Evolutionary conservation across 1,140 invertebrate genomes (phyloP).

Genomic region (Drosophila miranda): DNA sequence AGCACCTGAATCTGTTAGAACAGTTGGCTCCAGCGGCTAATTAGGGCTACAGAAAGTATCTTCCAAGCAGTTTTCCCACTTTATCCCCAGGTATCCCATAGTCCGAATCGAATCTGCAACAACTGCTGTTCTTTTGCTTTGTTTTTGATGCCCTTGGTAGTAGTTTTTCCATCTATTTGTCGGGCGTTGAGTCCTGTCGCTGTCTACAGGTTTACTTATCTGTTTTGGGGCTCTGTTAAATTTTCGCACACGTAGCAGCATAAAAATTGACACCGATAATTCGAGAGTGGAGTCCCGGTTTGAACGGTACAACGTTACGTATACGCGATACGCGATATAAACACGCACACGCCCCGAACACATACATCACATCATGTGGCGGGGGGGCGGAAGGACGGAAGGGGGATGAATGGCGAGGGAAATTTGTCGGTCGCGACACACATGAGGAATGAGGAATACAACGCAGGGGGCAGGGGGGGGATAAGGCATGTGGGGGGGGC

Average conservation of each 20-base stretch:
- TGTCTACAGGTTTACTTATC: constrained; percentile 67
- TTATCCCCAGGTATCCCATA: too few relatives aligned
- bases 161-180: background rate
- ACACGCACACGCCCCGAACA: constrained; percentile 74
- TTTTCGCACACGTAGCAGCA: constrained; percentile 79
- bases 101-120: too few relatives aligned
- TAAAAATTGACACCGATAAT: constrained; percentile 80
- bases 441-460: background rate
- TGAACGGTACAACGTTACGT: constrained; percentile 50
- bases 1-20: too few relatives aligned
- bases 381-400: background rate
- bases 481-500: constrained; percentile 3
- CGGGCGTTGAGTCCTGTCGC: background rate
- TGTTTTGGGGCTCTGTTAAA: constrained; percentile 67
- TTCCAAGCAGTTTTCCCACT: too few relatives aligned
- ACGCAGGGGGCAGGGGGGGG: background rate
- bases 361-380: constrained; percentile 63
- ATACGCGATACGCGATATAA: constrained; percentile 76
- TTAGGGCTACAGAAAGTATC: too few relatives aligned
- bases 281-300: constrained; percentile 30
- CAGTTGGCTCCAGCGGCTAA: too few relatives aligned
- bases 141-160: constrained; percentile 18
- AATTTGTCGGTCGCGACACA: constrained; percentile 54
- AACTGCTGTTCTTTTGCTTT: constrained; percentile 1
- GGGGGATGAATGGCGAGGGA: constrained; percentile 15